Percentiles rank a stretch among this genome's conserved stretches.
Conservation (phyloP, 37 sponge, comb jelly and placozoan genomes). For the Lycopodina hypogea region DNA sequence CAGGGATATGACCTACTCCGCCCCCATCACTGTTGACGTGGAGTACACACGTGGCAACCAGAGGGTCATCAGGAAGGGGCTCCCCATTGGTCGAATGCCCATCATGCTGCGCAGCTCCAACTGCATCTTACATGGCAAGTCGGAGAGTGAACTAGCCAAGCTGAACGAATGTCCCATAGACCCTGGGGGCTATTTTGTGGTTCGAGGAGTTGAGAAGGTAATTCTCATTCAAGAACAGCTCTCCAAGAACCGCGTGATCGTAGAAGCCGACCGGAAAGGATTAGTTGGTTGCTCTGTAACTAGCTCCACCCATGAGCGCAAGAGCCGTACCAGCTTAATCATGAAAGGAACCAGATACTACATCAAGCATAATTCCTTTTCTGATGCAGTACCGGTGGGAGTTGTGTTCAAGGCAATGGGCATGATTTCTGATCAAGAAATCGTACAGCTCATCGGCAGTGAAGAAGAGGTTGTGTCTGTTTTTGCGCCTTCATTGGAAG, state of each 20-base stretch:
- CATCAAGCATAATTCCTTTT: conserved; percentile 92
- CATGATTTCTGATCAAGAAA: conserved; percentile 88
- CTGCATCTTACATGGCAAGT: conserved; percentile 85
- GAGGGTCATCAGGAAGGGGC: conserved; percentile 78
- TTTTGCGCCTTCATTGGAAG: conserved; percentile 88
- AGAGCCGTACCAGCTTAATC: conserved; percentile 85
- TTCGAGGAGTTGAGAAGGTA: conserved; percentile 89
- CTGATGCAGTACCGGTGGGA: conserved; percentile 90
- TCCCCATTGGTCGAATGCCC: conserved; percentile 88
- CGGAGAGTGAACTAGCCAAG: conserved; percentile 79
- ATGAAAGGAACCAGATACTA: conserved; percentile 69
- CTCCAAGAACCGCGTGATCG: conserved; percentile 96
- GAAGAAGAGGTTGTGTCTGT: conserved; percentile 63
- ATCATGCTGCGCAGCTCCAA: conserved; percentile 93
- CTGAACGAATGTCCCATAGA: conserved; percentile 96
- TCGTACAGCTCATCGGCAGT: conserved; percentile 92
- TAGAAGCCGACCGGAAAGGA: conserved; percentile 86
- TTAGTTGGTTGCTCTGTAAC: conserved; percentile 85
- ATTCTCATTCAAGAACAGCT: conserved; percentile 98
- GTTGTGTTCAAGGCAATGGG: conserved; percentile 95
- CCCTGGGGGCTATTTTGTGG: conserved; percentile 97
- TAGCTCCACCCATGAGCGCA: conserved; percentile 97
- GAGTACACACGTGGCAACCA: conserved; percentile 95
- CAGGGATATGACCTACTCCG: conserved; percentile 93
- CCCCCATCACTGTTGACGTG: conserved; percentile 93